A percentile compares a stretch with the other conserved stretches of the same genome.
phyloP scores from a whole-genome alignment of 2,797 vertebrate species.

The Halcyon badia region DNA sequence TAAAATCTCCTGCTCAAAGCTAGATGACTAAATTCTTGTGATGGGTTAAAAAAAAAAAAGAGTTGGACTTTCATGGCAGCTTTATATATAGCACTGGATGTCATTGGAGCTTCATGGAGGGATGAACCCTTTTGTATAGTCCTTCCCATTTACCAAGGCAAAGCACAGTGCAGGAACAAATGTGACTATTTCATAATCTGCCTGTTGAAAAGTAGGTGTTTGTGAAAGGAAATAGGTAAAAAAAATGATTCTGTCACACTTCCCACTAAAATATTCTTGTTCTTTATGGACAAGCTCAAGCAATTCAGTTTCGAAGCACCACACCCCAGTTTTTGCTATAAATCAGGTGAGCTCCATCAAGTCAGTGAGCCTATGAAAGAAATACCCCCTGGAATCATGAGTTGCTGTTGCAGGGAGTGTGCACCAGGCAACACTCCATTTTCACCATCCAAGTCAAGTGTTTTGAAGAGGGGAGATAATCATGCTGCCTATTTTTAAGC shows the following conservation, averaged over 20 bases:
- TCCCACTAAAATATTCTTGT: neutral
- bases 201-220: slow-evolving; percentile 8
- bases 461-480: neutral
- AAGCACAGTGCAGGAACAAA: neutral
- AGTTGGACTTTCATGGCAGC: neutral
- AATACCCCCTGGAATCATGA: neutral
- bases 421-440: neutral
- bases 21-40: neutral
- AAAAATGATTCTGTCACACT: neutral
- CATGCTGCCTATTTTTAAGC: neutral
- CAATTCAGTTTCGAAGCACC: neutral
- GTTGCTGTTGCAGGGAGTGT: neutral
- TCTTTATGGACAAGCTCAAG: slow-evolving; percentile 6
- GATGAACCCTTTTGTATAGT: neutral
- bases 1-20: slow-evolving; percentile 2
- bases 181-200: neutral
- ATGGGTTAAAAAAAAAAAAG: neutral
- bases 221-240: neutral
- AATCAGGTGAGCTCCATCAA: neutral
- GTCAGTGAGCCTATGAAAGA: neutral
- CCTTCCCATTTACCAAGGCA: neutral
- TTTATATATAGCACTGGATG: neutral
- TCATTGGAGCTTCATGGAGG: neutral
- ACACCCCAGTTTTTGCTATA: neutral
- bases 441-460: neutral